Base-by-base conservation (phyloP, 1,140 invertebrate genomes). In the Drosophila willistoni region DNA sequence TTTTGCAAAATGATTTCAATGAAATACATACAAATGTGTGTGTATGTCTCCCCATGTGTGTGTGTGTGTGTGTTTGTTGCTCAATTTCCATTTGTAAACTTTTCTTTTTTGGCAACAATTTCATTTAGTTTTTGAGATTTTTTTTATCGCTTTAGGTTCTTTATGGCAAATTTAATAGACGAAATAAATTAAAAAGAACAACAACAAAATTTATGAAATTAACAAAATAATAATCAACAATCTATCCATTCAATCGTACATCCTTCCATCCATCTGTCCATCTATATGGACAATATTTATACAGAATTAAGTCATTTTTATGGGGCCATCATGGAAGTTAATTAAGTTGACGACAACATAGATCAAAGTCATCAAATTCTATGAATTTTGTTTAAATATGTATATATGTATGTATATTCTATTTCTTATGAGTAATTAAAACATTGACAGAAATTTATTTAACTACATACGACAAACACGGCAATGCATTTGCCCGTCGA, bases 121-220 rank as follows among this genome's bases (percentile, higher is more conserved):
- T 74, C 64, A 70, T 73, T 69, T 34, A 55, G 64, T 81, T 78
- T 29, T 77, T 68, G 47, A 64, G 70, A 64, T 36, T 44, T 44
- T 51, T 64, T 55, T 65, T 56, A 42, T 51, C 17, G 22, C 36
- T 55, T 36, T 54, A 10, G 44, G 19, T 51, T 62, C 81, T 64
- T 74, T 44, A 55, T 79, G 62, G 61, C n/a, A 62, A 76, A 74
- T 77, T 85, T 81, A 64, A 81, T 83, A 25, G 60, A 62, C 51
- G 47, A 62, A 74, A 70, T 86, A 85, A 85, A 82, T 82, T 68
- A 66, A 64, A 79, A 73, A 29, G 42, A 42, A 33, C 5, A 29
- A 29, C 29, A 54, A 42, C 14, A 10, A 56, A 68, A 62, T 62
- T 57, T 59, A 51, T 25, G 39, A 57, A 68, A 39, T 34, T 7